These are phyloP conservation scores for Isaurus tuberculatus DNA, from an alignment of 92 coral and sea anemone genomes.

Conservation along the genomic window DNA sequence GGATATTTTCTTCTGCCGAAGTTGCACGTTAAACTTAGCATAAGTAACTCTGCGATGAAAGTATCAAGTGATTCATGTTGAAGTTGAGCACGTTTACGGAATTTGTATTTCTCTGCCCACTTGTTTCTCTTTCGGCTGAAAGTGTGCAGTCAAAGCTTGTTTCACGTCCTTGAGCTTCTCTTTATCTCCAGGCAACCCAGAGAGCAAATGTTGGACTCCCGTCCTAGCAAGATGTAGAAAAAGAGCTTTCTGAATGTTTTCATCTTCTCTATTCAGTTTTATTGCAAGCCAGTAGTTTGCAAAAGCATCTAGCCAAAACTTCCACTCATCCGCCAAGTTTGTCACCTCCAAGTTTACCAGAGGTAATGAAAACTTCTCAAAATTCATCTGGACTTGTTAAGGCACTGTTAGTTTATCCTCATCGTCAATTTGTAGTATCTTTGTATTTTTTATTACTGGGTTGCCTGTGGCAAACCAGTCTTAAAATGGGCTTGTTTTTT, in stretches of 20 bases:
- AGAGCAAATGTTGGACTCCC: slow-evolving; percentile 31
- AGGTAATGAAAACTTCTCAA: background rate
- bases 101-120: slow-evolving; percentile 49
- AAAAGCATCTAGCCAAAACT: slow-evolving; percentile 43
- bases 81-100: slow-evolving; percentile 14
- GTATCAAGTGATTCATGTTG: slow-evolving; percentile 32
- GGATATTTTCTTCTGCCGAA: slow-evolving; percentile 40
- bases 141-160: slow-evolving; percentile 14
- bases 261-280: slow-evolving; percentile 41
- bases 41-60: slow-evolving; percentile 23
- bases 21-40: slow-evolving; percentile 29
- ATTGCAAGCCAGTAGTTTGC: slow-evolving; percentile 46
- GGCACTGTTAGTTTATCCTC: slow-evolving; percentile 4
- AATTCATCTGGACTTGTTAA: too few relatives aligned
- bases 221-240: slow-evolving; percentile 40
- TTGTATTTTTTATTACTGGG: too few relatives aligned
- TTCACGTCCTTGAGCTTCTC: slow-evolving; percentile 38
- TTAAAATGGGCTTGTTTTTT: too few relatives aligned
- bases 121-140: slow-evolving; percentile 21
- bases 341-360: slow-evolving; percentile 25
- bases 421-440: slow-evolving; percentile 1
- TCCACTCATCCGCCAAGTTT: slow-evolving; percentile 35
- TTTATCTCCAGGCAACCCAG: slow-evolving; percentile 47
- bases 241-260: slow-evolving; percentile 34
- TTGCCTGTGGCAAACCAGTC: too few relatives aligned